A percentile compares a stretch with the other conserved stretches of the same genome.
phyloP scores from a whole-genome alignment of 1,140 invertebrate species.

The Drosophila azteca region DNA sequence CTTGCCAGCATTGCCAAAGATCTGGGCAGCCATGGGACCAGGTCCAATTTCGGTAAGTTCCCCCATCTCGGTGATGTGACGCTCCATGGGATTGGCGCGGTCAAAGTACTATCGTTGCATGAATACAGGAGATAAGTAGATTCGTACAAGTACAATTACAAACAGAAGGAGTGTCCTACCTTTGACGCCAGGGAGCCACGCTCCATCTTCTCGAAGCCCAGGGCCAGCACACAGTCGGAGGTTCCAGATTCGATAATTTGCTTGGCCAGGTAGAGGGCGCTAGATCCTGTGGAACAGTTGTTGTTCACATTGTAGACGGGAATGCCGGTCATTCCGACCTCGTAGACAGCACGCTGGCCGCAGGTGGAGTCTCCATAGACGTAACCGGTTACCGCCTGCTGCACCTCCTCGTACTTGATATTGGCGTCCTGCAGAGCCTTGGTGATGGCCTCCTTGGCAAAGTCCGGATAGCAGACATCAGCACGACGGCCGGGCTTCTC shows the following conservation, averaged over 20 bases:
- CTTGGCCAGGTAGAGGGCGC: constrained; percentile 94
- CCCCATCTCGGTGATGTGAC: constrained; percentile 94
- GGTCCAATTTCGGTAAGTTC: constrained; percentile 91
- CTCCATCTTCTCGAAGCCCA: constrained; percentile 99
- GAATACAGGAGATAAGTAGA: background rate
- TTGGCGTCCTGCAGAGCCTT: constrained; percentile 95
- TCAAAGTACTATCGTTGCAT: constrained; percentile 88
- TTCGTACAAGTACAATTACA: background rate
- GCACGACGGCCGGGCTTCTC: constrained; percentile 92
- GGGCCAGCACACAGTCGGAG: constrained; percentile 94
- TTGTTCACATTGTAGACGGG: constrained; percentile 99
- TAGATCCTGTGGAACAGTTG: constrained; percentile 98
- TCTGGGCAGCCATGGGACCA: constrained; percentile 94
- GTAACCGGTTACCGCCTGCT: constrained; percentile 97
- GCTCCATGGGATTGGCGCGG: constrained; percentile 96
- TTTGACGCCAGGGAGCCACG: constrained; percentile 92
- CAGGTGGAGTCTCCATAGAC: constrained; percentile 98
- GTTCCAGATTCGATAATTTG: constrained; percentile 94
- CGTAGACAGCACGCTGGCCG: constrained; percentile 97
- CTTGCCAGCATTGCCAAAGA: constrained; percentile 97
- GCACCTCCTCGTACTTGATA: constrained; percentile 91
- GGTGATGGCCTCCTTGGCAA: constrained; percentile 96
- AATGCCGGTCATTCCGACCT: constrained; percentile 97
- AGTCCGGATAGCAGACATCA: constrained; percentile 96
- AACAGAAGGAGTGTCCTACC: constrained; percentile 76